Evolutionary conservation across 2,888 invertebrate genomes (phyloP).

Genomic region (Luffia ferchaultella): DNA sequence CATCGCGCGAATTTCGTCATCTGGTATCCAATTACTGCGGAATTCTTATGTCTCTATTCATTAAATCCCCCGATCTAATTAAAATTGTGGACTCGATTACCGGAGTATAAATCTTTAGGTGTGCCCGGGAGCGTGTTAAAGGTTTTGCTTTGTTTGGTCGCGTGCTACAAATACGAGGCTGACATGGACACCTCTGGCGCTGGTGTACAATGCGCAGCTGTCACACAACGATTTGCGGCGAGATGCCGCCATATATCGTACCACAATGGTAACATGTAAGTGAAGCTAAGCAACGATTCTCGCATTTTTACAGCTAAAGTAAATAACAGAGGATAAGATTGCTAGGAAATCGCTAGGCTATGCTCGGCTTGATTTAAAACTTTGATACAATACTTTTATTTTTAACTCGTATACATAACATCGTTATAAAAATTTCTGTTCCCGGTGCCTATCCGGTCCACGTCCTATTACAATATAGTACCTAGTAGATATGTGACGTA

Average conservation of each 20-base stretch:
- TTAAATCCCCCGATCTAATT: slow-evolving; percentile 43
- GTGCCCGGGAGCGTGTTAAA: slow-evolving; percentile 22
- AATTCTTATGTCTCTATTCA: slow-evolving; percentile 49
- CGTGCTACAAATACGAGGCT: slow-evolving; percentile 41
- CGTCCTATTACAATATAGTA: no score
- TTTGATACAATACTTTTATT: no score
- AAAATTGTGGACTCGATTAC: slow-evolving; percentile 42
- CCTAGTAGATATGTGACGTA: no score
- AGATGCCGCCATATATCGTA: not conserved
- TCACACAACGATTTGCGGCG: slow-evolving; percentile 14
- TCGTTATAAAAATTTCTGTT: no score
- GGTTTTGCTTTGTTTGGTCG: slow-evolving; percentile 33
- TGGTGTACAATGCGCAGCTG: slow-evolving; percentile 28
- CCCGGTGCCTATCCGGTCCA: no score
- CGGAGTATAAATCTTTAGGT: slow-evolving; percentile 35
- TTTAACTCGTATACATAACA: no score
- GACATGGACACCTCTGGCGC: slow-evolving; percentile 37
- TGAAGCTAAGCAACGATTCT: no score
- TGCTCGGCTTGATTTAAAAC: no score
- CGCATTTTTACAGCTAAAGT: no score
- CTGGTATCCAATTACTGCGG: slow-evolving; percentile 46
- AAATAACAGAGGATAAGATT: no score
- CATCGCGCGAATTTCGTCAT: slow-evolving; percentile 37
- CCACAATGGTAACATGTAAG: not conserved
- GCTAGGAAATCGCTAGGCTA: no score